Base-by-base conservation (phyloP, 2,888 invertebrate genomes). In the Drosophila macrospina region DNA sequence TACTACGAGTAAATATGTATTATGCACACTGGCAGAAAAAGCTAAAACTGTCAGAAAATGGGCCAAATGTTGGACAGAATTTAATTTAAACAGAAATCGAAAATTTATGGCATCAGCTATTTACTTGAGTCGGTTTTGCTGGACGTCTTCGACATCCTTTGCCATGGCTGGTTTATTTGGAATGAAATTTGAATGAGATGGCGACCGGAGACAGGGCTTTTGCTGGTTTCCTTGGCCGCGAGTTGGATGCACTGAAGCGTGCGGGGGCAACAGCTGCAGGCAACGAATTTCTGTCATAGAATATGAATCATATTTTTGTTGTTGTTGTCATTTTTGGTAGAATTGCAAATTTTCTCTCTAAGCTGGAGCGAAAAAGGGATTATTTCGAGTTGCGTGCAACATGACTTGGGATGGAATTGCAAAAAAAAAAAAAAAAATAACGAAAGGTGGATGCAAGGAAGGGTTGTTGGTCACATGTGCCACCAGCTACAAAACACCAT, bases 161-260 rank as follows among this genome's bases (percentile, higher is more conserved):
- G 20, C 51, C 15, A 39, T 30, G 42, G 52, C 47, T 55, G 44
- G n/a, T 70, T 86, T 82, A 86, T 67, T 42, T 30, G 42, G 78
- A 86, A 82, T 80, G 84, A 82, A 86, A 86, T 86, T 76, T 54
- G 86, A 83, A 73, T 69, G 69, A 44, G 28, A 13, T 8, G 39
- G 26, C 8, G 28, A 54, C 7, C 8, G 34, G 37, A 42, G 69
- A 32, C 28, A 34, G 16, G 32, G 39, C 13, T 16, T 50, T 55
- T 16, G 34, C 30, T 48, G 36, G 24, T 10, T 39, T 36, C 30
- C 47, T 45, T 56, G 69, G 37, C 10, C 59, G 44, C 50, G 48
- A 15, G 5, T 42, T 45, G 45, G 54, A 68, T 61, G 76, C 75
- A 76, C 45, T 66, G 62, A 69, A 74, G 63, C 66, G 65, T 69